Base-by-base conservation (phyloP, 2,113 vertebrate genomes). In the Taxidea taxus region DNA sequence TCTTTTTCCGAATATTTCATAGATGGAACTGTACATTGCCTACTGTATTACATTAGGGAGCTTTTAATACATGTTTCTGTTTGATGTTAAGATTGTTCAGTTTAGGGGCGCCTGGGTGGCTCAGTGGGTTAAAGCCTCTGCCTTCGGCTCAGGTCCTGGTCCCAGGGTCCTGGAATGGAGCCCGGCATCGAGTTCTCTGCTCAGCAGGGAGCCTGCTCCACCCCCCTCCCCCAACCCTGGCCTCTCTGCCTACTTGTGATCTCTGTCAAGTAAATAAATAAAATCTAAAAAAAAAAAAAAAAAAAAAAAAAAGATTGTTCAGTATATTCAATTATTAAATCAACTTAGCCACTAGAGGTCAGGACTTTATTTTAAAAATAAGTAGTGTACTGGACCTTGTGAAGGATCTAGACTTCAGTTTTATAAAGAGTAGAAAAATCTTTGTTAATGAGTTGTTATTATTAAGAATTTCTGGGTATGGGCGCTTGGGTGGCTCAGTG, bases 261-360 rank as follows among this genome's bases (percentile, higher is more conserved):
- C 51, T 15, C 14, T 51, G 51, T 51, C 51, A 51, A 51, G 6
- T 51, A 51, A 51, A 16, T 16, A 51, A 51, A 51, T 51, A 51
- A 51, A 51, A 51, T 51, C 16, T 51, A 16, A 1, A 51, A 51
- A 51, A 51, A 51, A 51, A 51, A 51, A 51, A 51, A 4, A 51
- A 49, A 49, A 49, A 49, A 49, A 49, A 49, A 49, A 14, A 49
- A 85, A 74, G 21, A 34, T 60, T 58, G 13, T 94, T 87, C 31
- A 78, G 6, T 91, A 64, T 39, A 66, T 56, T 87, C 15, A 2
- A 13, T 9, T 68, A 81, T 29, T 96, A 74, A 80, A 88, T 89
- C 39, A 83, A 1, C 83, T 96, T 94, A 83, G 66, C 96, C 97
- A 96, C 97, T 96, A 97, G 97, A 96, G 92, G 97, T 87, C 97